Evolutionary conservation across 2,797 vertebrate genomes (phyloP).

Genomic region (Lagodon rhomboides): DNA sequence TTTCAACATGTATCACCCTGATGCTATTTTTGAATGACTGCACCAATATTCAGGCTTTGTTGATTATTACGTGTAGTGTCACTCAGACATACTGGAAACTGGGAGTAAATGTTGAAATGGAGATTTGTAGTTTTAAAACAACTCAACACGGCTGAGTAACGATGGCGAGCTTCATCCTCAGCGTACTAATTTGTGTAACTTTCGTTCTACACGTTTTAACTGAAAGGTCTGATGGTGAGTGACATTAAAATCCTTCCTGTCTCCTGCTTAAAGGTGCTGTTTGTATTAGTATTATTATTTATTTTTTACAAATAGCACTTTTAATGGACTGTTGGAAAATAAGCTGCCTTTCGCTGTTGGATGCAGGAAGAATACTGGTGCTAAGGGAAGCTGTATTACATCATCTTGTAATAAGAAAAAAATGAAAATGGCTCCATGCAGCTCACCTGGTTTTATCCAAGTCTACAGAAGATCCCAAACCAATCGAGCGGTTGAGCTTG

Average conservation of each 20-base stretch:
- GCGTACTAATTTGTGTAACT: neutral
- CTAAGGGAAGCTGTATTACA: neutral
- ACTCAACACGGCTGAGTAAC: neutral
- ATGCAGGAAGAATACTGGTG: neutral
- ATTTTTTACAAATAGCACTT: no score
- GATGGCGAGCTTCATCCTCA: neutral
- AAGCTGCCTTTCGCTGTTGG: neutral
- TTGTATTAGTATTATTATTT: no score
- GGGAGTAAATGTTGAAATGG: neutral
- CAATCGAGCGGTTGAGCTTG: no score
- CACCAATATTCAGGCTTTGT: neutral
- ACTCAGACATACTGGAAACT: neutral
- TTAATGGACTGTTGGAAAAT: no score
- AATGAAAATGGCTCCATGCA: no score
- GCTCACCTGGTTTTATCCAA: no score
- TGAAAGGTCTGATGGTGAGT: no score
- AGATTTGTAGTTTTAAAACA: slow-evolving; percentile 29
- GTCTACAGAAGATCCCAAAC: no score
- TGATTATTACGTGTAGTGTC: neutral
- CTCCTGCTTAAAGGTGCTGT: no score
- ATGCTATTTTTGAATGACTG: neutral
- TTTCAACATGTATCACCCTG: neutral
- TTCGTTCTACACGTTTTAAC: neutral
- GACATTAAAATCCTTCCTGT: no score
- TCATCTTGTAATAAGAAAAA: neutral